A percentile compares a stretch with the other conserved stretches of the same genome.
These are phyloP conservation scores for Fukomys damarensis DNA, from an alignment of 2,113 vertebrate species.

Conservation along the genomic window DNA sequence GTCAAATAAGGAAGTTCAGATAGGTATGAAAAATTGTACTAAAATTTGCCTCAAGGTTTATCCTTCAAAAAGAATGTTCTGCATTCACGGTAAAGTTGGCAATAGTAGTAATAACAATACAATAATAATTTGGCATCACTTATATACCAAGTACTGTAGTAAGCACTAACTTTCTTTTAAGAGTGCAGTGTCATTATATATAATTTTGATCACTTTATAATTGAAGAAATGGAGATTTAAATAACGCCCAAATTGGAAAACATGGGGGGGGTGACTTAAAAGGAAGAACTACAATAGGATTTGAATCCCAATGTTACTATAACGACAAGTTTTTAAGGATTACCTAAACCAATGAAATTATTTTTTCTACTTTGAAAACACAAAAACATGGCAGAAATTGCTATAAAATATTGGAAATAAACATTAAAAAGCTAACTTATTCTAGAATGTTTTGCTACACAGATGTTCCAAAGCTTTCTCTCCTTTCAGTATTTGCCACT, in stretches of 20 bases:
- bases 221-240: conserved; percentile 1
- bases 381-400: background rate
- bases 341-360: background rate
- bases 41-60: background rate
- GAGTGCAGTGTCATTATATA: background rate
- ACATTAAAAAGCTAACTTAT: conserved; percentile 29
- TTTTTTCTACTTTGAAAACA: conserved; percentile 20
- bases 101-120: background rate
- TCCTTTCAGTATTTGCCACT: background rate
- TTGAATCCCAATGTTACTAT: background rate
- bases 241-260: background rate
- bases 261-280: background rate
- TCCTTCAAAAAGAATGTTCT: background rate
- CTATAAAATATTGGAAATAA: background rate
- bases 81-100: background rate
- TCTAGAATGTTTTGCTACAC: background rate
- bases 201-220: conserved; percentile 40
- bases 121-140: background rate
- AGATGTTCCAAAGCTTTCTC: background rate
- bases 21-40: background rate
- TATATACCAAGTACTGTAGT: background rate
- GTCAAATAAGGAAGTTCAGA: background rate
- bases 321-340: background rate
- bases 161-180: background rate
- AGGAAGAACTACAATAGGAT: background rate